Conservation (phyloP, 2,113 vertebrate genomes). For the Boleophthalmus pectinirostris region DNA sequence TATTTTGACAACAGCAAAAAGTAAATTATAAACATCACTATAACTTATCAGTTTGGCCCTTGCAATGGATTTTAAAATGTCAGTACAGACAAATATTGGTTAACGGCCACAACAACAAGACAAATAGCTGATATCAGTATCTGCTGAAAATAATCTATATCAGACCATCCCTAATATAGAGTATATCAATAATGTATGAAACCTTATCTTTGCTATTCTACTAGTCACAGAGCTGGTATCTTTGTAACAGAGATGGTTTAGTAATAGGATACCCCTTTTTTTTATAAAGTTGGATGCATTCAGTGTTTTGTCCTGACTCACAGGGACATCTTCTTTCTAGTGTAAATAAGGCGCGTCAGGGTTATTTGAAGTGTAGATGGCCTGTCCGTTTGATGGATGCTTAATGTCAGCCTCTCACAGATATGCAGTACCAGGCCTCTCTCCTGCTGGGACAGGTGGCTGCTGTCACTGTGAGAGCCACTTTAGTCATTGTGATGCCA, state of each 20-base stretch:
- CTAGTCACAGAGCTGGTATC: not conserved
- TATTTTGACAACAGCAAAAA: too few species aligned
- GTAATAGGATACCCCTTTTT: not conserved
- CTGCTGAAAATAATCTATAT: not conserved
- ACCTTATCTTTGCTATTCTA: not conserved
- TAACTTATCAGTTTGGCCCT: too few species aligned
- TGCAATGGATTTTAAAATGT: too few species aligned
- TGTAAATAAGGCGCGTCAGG: constrained; percentile 41
- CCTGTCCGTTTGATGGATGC: constrained; percentile 49
- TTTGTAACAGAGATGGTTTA: not conserved
- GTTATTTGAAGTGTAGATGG: constrained; percentile 64
- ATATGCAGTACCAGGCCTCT: constrained; percentile 24
- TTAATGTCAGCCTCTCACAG: constrained; percentile 38
- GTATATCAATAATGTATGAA: not conserved
- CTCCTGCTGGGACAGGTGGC: constrained; percentile 55
- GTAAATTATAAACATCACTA: too few species aligned
- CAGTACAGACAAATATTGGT: too few species aligned
- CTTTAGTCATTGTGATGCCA: constrained; percentile 46
- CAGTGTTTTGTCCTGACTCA: constrained; percentile 20
- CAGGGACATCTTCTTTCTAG: constrained; percentile 39
- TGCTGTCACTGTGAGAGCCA: constrained; percentile 28
- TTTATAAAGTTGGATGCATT: constrained; percentile 8
- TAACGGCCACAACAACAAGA: too few species aligned
- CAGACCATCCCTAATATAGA: not conserved
- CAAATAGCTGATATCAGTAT: too few species aligned